phyloP scores from a whole-genome alignment of 1,140 invertebrate genomes.

The Cherax quadricarinatus region DNA sequence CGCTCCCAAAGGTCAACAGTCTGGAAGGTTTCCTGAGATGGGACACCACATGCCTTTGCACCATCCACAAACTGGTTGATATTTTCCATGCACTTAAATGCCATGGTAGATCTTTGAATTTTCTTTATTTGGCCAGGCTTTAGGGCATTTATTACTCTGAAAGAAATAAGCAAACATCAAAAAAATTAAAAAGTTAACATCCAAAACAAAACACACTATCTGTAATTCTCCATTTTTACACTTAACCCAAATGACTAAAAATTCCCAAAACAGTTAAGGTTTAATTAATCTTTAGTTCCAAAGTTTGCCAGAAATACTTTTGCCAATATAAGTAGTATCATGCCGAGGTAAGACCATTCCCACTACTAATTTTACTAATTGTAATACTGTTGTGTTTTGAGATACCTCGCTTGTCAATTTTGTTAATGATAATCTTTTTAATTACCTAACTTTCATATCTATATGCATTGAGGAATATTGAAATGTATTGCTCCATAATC shows the following conservation, averaged over 20 bases:
- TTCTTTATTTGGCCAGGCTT: conserved; percentile 90
- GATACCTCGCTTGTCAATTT: too few species aligned
- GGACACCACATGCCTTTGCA: conserved; percentile 92
- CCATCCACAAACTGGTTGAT: conserved; percentile 95
- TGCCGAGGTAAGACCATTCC: too few species aligned
- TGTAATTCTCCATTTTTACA: not conserved
- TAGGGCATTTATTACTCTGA: conserved; percentile 87
- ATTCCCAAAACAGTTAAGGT: too few species aligned
- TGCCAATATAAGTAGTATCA: too few species aligned
- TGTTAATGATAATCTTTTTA: too few species aligned
- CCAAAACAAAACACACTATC: not conserved
- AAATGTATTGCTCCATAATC: too few species aligned
- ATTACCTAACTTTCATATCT: too few species aligned
- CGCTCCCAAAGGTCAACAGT: conserved; percentile 97
- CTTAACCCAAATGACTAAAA: not conserved
- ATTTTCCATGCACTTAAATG: conserved; percentile 99
- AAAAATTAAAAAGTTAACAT: not conserved
- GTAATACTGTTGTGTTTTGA: too few species aligned
- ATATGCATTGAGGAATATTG: too few species aligned
- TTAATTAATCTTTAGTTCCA: too few species aligned
- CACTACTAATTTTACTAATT: too few species aligned
- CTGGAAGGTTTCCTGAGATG: conserved; percentile 96
- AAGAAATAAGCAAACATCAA: conserved; percentile 73
- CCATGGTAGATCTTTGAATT: conserved; percentile 90
- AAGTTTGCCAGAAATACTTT: too few species aligned